Conservation (phyloP, 2,888 invertebrate species). For the Tetragonula carbonaria region DNA sequence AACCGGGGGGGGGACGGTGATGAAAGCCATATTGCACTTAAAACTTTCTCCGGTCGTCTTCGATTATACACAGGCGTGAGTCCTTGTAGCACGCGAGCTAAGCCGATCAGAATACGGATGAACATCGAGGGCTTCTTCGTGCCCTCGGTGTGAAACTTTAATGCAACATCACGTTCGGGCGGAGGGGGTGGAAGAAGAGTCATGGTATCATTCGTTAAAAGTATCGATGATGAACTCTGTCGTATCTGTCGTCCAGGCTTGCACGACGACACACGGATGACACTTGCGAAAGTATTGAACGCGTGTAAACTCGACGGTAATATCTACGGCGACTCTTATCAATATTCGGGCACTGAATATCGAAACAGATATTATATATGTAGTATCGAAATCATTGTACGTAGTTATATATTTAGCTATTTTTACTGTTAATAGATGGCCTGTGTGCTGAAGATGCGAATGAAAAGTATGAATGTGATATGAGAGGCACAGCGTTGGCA, state of each 20-base stretch:
- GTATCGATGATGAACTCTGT: slow-evolving; percentile 12
- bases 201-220: neutral
- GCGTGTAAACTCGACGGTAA: too few relatives aligned
- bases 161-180: slow-evolving; percentile 19
- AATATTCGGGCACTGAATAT: too few relatives aligned
- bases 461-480: too few relatives aligned
- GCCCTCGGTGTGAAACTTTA: slow-evolving; percentile 31
- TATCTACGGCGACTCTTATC: too few relatives aligned
- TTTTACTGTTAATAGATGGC: too few relatives aligned
- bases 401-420: too few relatives aligned
- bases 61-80: slow-evolving; percentile 55
- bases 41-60: slow-evolving; percentile 64
- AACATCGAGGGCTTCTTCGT: slow-evolving; percentile 6
- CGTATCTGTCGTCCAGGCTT: neutral
- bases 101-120: slow-evolving; percentile 36
- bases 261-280: neutral
- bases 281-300: neutral
- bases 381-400: too few relatives aligned
- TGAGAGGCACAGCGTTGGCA: too few relatives aligned
- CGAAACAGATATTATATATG: too few relatives aligned
- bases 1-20: slow-evolving; percentile 57
- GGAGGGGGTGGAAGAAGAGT: too few relatives aligned
- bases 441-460: too few relatives aligned
- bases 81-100: slow-evolving; percentile 36
- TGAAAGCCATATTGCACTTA: slow-evolving; percentile 67